phyloP scores from a whole-genome alignment of 2,888 invertebrate genomes.

The Lycaena phlaeas region DNA sequence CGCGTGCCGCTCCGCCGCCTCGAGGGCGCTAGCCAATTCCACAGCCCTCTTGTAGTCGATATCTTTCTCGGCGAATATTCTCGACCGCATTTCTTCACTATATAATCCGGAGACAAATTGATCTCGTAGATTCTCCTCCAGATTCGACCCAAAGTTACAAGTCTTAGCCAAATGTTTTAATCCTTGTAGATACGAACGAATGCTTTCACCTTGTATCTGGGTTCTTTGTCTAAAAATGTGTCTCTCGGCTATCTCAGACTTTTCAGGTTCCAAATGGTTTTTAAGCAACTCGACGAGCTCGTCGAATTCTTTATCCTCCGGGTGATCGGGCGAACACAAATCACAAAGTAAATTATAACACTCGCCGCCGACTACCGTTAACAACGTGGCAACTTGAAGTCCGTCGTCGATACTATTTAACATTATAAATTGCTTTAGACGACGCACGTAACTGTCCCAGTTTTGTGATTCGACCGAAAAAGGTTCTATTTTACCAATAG shows the following conservation, averaged over 20 bases:
- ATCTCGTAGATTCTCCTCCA: slow-evolving; percentile 12
- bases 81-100: slow-evolving; percentile 22
- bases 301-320: not conserved
- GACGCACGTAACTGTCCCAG: not conserved
- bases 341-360: slow-evolving; percentile 1
- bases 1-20: not conserved
- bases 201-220: slow-evolving; percentile 17
- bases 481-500: not conserved
- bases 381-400: not conserved
- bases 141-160: slow-evolving; percentile 19
- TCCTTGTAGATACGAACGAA: slow-evolving; percentile 19
- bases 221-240: slow-evolving; percentile 20
- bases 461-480: not conserved
- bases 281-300: slow-evolving; percentile 6
- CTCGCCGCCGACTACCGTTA: not conserved
- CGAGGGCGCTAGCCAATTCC: slow-evolving; percentile 19
- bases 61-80: slow-evolving; percentile 24
- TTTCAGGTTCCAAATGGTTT: slow-evolving; percentile 19
- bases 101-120: slow-evolving; percentile 11
- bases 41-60: slow-evolving; percentile 22
- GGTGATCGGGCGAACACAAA: slow-evolving; percentile 1
- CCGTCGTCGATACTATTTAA: slow-evolving; percentile 9
- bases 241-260: slow-evolving; percentile 22
- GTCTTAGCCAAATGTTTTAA: slow-evolving; percentile 20
- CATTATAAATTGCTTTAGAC: slow-evolving; percentile 9